Evolutionary conservation across 2,113 vertebrate genomes (phyloP), one percentile per base, ranked within the genome.

Genomic region (Phylloscopus whistleri): DNA sequence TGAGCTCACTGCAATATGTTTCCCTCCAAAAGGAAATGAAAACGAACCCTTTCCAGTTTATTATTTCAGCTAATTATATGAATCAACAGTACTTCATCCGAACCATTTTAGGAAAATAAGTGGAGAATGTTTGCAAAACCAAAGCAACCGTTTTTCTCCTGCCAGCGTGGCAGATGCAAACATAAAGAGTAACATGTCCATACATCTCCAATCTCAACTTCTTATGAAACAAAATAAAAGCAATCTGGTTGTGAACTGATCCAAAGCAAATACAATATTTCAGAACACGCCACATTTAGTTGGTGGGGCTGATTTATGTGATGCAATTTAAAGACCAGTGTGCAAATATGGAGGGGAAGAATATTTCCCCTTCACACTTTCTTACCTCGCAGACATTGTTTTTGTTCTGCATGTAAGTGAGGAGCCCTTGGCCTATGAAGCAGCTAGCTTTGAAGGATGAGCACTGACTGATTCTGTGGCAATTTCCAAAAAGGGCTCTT

Each of bases 201-300:
- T 95, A 90, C 90, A 91, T 96, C 93, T 95, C 92, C 89, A 88
- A 80, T 93, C 92, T 90, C 96, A 88, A 89, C 78, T 93, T 93
- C 96, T 95, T 91, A 77, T 63, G 93, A 92, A 96, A 92, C 92
- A 95, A 94, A 95, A 94, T 96, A 94, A 96, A 97, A 96, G 92
- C 96, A 96, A 96, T 96, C 94, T 96, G 94, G 93, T 95, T 94
- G 96, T 97, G 96, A 97, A 95, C 85, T 96, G 96, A 96, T 96
- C 93, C 96, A 97, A 69, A 96, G 86, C 93, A 96, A 97, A 93
- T 89, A 95, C 86, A 89, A 62, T 96, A 95, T 96, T 95, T 97
- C 90, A 95, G 90, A 94, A 77, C 77, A 67, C 4, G 52, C 95
- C 67, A 52, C 80, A 41, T 95, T 94, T 68, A 33, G 67, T 93